These are phyloP conservation scores for Megaptera novaeangliae DNA, from an alignment of 2,113 vertebrate species.

Conservation along the genomic window DNA sequence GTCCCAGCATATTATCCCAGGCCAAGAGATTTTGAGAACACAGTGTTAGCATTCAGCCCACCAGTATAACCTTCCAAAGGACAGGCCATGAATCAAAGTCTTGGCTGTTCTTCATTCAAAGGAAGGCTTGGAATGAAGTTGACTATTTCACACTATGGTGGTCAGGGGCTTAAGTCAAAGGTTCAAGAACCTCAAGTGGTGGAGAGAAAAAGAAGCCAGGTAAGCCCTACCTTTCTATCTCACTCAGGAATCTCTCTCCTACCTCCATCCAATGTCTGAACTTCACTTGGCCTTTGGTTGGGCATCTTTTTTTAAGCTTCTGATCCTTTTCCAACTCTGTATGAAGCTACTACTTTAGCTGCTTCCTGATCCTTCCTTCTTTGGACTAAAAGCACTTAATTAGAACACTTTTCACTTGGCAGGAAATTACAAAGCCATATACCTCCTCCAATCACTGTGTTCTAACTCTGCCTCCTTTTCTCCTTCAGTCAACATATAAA, in stretches of 20 bases:
- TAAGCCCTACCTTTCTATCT: background rate
- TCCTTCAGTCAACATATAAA: background rate
- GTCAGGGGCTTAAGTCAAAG: background rate
- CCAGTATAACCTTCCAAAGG: background rate
- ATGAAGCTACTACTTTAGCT: background rate
- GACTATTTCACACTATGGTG: background rate
- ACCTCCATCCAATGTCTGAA: background rate
- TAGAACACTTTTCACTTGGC: background rate
- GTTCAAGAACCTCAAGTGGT: background rate
- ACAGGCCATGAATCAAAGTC: background rate
- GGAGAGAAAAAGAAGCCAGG: background rate
- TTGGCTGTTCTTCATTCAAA: background rate
- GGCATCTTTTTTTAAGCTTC: background rate
- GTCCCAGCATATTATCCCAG: background rate
- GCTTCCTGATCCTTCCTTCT: background rate
- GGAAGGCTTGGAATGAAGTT: background rate
- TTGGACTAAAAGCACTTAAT: background rate
- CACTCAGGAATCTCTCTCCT: background rate
- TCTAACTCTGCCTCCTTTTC: background rate
- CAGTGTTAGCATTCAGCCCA: background rate
- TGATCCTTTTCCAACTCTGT: background rate
- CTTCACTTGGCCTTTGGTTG: background rate
- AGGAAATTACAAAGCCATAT: background rate
- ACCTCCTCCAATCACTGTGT: background rate
- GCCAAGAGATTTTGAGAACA: background rate